phyloP scores from a whole-genome alignment of 2,797 vertebrate genomes.

The Geotria australis region DNA sequence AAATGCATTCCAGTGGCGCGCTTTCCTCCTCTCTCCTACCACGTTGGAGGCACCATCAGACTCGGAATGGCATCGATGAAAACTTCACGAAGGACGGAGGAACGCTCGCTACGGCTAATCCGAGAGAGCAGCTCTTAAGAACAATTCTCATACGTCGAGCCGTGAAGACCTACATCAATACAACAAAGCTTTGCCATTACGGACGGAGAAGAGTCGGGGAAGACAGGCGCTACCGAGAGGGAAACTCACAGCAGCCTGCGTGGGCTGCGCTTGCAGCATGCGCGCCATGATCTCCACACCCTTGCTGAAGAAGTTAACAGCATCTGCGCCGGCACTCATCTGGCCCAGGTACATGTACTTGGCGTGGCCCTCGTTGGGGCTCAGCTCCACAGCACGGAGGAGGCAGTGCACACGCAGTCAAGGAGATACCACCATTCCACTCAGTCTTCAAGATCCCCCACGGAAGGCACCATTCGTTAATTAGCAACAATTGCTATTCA shows the following conservation, averaged over 20 bases:
- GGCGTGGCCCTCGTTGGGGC: conserved; percentile 23
- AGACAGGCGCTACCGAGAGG: too few species aligned
- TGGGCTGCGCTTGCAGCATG: background rate
- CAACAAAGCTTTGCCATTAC: too few species aligned
- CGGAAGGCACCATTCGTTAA: background rate
- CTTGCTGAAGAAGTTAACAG: conserved; percentile 21
- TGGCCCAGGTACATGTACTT: conserved; percentile 45
- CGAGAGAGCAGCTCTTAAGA: too few species aligned
- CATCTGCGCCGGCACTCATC: conserved; percentile 22
- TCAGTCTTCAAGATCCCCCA: background rate
- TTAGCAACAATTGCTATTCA: background rate
- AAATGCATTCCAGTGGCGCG: too few species aligned
- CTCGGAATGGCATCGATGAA: too few species aligned
- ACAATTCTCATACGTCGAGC: too few species aligned
- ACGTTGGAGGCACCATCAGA: too few species aligned
- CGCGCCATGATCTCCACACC: conserved; percentile 20
- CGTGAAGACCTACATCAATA: too few species aligned
- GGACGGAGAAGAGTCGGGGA: too few species aligned
- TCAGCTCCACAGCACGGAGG: conserved; percentile 19
- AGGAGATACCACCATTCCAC: conserved; percentile 5
- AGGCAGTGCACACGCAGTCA: conserved; percentile 18
- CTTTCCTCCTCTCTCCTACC: too few species aligned
- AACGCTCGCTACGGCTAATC: too few species aligned
- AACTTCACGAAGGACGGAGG: too few species aligned
- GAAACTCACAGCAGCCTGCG: conserved; percentile 6